These are phyloP conservation scores for Chymomyza caudatula DNA, from an alignment of 2,888 invertebrate genomes.

Conservation along the genomic window DNA sequence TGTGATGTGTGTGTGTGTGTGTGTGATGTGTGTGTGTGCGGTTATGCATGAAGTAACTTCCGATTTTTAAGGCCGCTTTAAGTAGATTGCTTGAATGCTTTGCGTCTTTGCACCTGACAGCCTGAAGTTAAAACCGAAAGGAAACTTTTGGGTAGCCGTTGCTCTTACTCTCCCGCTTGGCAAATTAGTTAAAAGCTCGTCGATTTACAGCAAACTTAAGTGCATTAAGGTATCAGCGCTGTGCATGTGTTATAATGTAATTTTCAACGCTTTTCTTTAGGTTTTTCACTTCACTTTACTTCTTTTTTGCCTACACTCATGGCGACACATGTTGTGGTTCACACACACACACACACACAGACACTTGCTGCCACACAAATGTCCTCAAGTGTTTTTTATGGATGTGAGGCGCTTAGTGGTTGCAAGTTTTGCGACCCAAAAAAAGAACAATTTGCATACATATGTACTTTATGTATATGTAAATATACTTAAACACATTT, in stretches of 20 bases:
- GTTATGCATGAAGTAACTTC: slow-evolving; percentile 30
- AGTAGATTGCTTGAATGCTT: slow-evolving; percentile 43
- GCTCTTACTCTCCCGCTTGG: background rate
- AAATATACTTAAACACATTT: slow-evolving; percentile 36
- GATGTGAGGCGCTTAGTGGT: slow-evolving; percentile 14
- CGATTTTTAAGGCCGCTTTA: slow-evolving; percentile 44
- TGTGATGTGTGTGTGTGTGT: background rate
- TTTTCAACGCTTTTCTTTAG: slow-evolving; percentile 66
- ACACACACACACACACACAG: slow-evolving; percentile 27
- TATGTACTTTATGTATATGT: slow-evolving; percentile 26
- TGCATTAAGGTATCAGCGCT: slow-evolving; percentile 64
- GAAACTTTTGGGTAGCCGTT: background rate
- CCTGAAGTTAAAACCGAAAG: slow-evolving; percentile 19
- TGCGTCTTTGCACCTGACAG: slow-evolving; percentile 10
- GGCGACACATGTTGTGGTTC: slow-evolving; percentile 68
- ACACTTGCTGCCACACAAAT: slow-evolving; percentile 28
- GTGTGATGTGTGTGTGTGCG: background rate
- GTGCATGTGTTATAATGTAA: slow-evolving; percentile 58
- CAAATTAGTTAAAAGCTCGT: slow-evolving; percentile 63
- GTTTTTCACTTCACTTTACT: background rate
- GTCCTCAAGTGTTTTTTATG: slow-evolving; percentile 53
- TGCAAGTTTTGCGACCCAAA: background rate
- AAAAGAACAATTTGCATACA: background rate
- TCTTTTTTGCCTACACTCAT: slow-evolving; percentile 29
- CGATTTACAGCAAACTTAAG: slow-evolving; percentile 62